Evolutionary conservation across 2,113 vertebrate genomes (phyloP).

Genomic region (Donacobius atricapilla): DNA sequence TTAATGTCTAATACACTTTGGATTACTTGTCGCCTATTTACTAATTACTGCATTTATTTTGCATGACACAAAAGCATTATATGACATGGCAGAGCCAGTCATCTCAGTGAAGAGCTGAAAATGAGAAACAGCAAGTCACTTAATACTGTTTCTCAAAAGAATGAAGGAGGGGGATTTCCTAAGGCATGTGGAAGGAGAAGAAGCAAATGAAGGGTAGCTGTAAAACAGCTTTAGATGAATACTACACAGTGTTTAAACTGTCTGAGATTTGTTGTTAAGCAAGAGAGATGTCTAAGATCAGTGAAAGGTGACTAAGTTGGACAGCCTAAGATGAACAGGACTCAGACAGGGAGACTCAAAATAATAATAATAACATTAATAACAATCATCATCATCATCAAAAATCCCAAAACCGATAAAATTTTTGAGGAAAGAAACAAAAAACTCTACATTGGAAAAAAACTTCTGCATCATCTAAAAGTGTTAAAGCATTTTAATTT

Average conservation of each 20-base stretch:
- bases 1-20: neutral
- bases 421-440: neutral
- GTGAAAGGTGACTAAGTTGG: neutral
- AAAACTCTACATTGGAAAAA: neutral
- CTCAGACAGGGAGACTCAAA: neutral
- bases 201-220: neutral
- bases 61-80: neutral
- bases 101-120: neutral
- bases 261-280: neutral
- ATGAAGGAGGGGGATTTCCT: neutral
- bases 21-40: neutral
- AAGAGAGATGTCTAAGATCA: neutral
- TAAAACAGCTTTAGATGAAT: neutral
- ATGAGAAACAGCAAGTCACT: neutral
- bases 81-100: neutral
- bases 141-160: neutral
- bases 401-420: neutral
- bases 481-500: fast-evolving
- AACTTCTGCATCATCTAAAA: neutral
- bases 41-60: neutral
- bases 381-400: neutral
- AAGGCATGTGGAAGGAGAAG: neutral
- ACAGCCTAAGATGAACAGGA: neutral
- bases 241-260: neutral
- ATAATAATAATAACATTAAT: neutral